Evolutionary conservation across 2,797 vertebrate genomes (phyloP).

Genomic region (Ctenochaetus hawaiiensis): DNA sequence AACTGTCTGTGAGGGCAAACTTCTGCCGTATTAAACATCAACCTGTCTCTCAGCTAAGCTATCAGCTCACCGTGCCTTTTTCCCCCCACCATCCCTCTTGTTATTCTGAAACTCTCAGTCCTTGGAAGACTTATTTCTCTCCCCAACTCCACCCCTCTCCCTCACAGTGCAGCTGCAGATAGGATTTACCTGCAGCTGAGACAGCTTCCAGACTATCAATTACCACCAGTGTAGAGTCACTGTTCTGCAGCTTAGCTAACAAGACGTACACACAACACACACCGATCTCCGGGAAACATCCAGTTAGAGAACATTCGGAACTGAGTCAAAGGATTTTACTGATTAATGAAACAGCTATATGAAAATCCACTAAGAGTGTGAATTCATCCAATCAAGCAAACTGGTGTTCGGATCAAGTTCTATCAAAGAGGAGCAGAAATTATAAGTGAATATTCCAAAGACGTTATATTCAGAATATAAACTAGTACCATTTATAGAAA

Average conservation of each 20-base stretch:
- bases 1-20: conserved; percentile 28
- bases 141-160: conserved; percentile 35
- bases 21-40: conserved; percentile 44
- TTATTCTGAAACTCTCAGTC: conserved; percentile 75
- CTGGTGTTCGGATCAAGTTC: conserved; percentile 39
- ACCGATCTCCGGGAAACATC: conserved; percentile 36
- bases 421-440: conserved; percentile 22
- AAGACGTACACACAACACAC: conserved; percentile 46
- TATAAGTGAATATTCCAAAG: conserved; percentile 23
- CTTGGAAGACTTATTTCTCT: conserved; percentile 76
- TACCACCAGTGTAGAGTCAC: conserved; percentile 81
- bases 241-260: conserved; percentile 78
- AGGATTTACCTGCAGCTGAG: conserved; percentile 85
- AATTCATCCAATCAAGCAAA: conserved; percentile 45
- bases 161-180: conserved; percentile 77
- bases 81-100: conserved; percentile 40
- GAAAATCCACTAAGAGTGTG: conserved; percentile 30
- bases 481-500: conserved; percentile 15
- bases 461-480: conserved; percentile 30
- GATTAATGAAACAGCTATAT: conserved; percentile 48
- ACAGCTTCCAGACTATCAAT: conserved; percentile 86
- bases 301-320: conserved; percentile 49
- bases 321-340: conserved; percentile 43
- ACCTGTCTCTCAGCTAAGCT: conserved; percentile 37
- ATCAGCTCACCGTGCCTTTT: conserved; percentile 24